Percentiles rank a stretch among this genome's conserved stretches.
These are phyloP conservation scores for Abrostola tripartita DNA, from an alignment of 2,888 invertebrate species.

Conservation along the genomic window DNA sequence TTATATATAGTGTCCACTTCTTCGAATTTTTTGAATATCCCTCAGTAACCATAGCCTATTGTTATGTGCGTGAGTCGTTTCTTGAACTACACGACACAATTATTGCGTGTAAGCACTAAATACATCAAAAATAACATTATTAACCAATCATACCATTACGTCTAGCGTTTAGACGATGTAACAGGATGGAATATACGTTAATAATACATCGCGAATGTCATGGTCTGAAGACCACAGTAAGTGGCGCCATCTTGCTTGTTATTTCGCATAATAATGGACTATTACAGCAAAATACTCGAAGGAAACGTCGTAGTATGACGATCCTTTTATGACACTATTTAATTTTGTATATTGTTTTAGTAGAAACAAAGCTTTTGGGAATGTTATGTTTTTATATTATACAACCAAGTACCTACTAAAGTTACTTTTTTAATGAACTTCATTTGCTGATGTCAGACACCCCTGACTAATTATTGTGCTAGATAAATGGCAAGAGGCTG, in stretches of 20 bases:
- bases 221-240: constrained; percentile 25
- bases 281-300: constrained; percentile 16
- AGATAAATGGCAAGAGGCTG: too few relatives aligned
- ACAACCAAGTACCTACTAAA: too few relatives aligned
- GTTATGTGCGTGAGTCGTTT: not conserved
- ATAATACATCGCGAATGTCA: constrained; percentile 24
- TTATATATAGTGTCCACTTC: too few relatives aligned
- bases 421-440: not conserved
- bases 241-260: constrained; percentile 12
- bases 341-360: too few relatives aligned
- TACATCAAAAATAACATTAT: not conserved
- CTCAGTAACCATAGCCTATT: too few relatives aligned
- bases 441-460: too few relatives aligned
- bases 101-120: not conserved
- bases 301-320: constrained; percentile 6
- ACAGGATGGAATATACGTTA: constrained; percentile 9
- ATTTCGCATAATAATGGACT: constrained; percentile 22
- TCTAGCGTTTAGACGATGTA: constrained; percentile 2
- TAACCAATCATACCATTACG: not conserved
- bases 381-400: too few relatives aligned
- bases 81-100: not conserved
- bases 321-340: constrained; percentile 1
- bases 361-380: too few relatives aligned
- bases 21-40: too few relatives aligned
- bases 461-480: too few relatives aligned